Base-by-base conservation (phyloP, 2,888 invertebrate genomes). In the Apocheima hispidaria region DNA sequence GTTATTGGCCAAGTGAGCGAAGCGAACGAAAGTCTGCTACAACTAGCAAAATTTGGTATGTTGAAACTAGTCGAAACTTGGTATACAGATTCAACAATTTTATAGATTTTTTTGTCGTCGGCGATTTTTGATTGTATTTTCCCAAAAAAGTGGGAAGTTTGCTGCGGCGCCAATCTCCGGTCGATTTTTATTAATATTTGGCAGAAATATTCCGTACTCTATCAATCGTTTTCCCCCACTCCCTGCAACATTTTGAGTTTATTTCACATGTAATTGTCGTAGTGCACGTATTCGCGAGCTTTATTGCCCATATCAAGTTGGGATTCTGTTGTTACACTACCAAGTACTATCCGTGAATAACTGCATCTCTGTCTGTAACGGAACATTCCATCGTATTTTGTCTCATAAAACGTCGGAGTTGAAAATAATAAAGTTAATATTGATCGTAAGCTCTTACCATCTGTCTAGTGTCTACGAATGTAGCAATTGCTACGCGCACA, bases 281-380 rank as follows among this genome's bases (percentile, higher is more conserved):
- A 71, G 85, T 80, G 81, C 79, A 76, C 79, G 82, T 79, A 84
- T 83, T 80, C 81, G 81, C 80, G 73, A 75, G 79, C 74, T 90
- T 91, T 90, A 91, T 91, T 85, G 82, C 88, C 90, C 90, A 90
- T 90, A 88, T 89, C 89, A 88, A 87, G 81, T 85, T 84, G 46
- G 33, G 48, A 50, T 54, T 51, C 54, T 59, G 61, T 58, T 50
- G 48, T 46, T 63, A 60, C 65, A 49, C 36, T 51, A 44, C 58
- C 48, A 51, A 56, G 56, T 54, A 30, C 30, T 20, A 48, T 55
- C 43, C 43, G 52, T 55, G 54, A 44, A 46, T 63, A 60, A 63
- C 65, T 66, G 63, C 59, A 9, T 44, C 28, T 50, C 20, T 50
- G 52, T 64, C 44, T 41, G 36, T 48, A 55, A 55, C 38, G 23